Evolutionary conservation across 2,888 invertebrate genomes (phyloP), one percentile per base, ranked within the genome.

Genomic region (Pinctada fucata): DNA sequence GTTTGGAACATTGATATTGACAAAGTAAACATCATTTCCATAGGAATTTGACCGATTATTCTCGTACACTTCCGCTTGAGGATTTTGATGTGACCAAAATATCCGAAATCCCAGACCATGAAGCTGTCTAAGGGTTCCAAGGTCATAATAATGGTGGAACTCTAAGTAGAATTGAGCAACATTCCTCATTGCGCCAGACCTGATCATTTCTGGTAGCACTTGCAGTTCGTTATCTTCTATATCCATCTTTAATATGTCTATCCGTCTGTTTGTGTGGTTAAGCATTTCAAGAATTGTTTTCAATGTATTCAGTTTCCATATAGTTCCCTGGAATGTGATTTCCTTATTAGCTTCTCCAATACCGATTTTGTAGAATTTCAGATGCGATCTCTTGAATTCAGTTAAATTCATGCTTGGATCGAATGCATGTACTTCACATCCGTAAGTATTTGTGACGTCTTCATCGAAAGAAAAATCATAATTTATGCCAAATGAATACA

Each of bases 1-100:
- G n/a, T n/a, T n/a, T n/a, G n/a, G n/a, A n/a, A n/a, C n/a, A 48
- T 69, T 69, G 10, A 69, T 69, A 69, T 69, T 69, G 49, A 69
- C 69, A 69, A 69, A 69, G 51, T 69, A 69, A n/a, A 69, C 69
- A 8, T 69, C 69, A n/a, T 50, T 69, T 13, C 50, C 50, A 3
- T 69, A 69, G 51, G 69, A 50, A 3, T 16, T 16, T 6, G 69
- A 31, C 16, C 51, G 50, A 13, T 49, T n/a, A 16, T 10, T 69
- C 3, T 13, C 51, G 69, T 69, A 69, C 50, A 50, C 16, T 31
- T 49, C 50, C 3, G 69, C 69, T n/a, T 48, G 48, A 49, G 69
- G 69, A 49, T 69, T 69, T 13, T 69, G 69, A 16, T 69, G 69
- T 6, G 69, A 49, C 69, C 69, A 69, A n/a, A 48, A n/a, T 47